These are phyloP conservation scores for Thunnus thynnus DNA, from an alignment of 2,113 vertebrate species.

Conservation along the genomic window DNA sequence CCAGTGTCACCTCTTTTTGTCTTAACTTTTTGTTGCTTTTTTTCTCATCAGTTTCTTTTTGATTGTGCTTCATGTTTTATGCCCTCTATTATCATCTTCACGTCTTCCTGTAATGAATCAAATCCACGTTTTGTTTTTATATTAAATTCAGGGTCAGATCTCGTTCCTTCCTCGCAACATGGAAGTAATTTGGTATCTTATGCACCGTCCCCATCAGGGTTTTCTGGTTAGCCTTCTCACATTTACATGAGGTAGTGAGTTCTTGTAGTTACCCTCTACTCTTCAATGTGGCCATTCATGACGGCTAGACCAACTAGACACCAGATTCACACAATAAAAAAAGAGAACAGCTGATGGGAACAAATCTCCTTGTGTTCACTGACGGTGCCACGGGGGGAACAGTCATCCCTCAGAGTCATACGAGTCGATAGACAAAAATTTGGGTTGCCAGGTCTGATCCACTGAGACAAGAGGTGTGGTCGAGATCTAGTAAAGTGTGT, in stretches of 20 bases:
- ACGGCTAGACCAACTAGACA: conserved; percentile 70
- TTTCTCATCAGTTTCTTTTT: background rate
- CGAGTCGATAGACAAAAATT: conserved; percentile 67
- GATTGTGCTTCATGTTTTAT: background rate
- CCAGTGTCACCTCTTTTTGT: background rate
- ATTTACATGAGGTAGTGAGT: conserved; percentile 43
- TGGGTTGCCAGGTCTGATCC: conserved; percentile 68
- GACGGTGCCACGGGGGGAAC: conserved; percentile 55
- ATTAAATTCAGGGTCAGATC: conserved; percentile 2
- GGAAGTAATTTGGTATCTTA: background rate
- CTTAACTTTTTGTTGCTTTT: background rate
- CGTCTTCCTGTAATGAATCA: background rate
- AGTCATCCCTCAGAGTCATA: conserved; percentile 57
- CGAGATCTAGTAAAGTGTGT: conserved; percentile 68
- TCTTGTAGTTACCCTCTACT: conserved; percentile 56
- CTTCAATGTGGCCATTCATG: conserved; percentile 73
- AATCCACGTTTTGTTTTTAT: background rate
- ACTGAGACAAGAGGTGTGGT: conserved; percentile 73
- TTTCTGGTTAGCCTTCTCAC: conserved; percentile 20
- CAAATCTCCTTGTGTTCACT: conserved; percentile 67
- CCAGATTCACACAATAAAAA: conserved; percentile 66
- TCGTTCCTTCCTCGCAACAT: conserved; percentile 10
- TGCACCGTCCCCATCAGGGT: background rate
- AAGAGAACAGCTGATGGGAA: conserved; percentile 74
- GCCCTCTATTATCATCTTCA: background rate